Evolutionary conservation across 2,888 invertebrate species (phyloP), one percentile per base, ranked within the genome.

Genomic region (Patella pellucida): DNA sequence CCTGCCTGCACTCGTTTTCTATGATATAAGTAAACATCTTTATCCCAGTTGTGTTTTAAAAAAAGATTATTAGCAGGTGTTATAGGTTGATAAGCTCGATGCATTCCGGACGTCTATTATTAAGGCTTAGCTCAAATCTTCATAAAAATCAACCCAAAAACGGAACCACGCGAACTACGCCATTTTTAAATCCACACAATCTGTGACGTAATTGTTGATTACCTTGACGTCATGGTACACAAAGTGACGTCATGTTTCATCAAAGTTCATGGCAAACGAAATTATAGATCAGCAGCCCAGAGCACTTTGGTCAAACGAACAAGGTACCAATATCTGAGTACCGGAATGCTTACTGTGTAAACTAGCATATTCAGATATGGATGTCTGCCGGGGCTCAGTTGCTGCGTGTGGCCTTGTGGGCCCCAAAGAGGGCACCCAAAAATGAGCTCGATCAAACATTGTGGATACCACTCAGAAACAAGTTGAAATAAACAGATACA

Each of bases 41-140:
- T 79, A 69, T 87, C 87, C 87, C 87, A 87, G 73, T 81, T 81
- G 69, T 84, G 76, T 72, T 84, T 83, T 76, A 87, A 75, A 31
- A 84, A 83, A 16, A 84, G 81, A 75, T 85, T 86, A 70, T 82
- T 85, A 3, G 85, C 83, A 11, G 86, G 87, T 2, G 84, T 85
- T 14, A 85, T 79, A 3, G 87, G 84, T 73, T 86, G 85, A 73
- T 86, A 87, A 9, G 85, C 81, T 16, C 87, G 78, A 77, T 86
- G 84, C 86, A 86, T 87, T 52, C 11, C 7, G 62, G 14, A 23
- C 14, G 41, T 41, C 9, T 41, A 1, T n/a, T n/a, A n/a, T n/a
- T n/a, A n/a, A 7, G 9, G 41, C 9, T 12, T 62, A 9, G 11
- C 3, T 23, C 62, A 62, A 23, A 23, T 23, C 11, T 23, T 15